A percentile compares a stretch with the other conserved stretches of the same genome.
These are phyloP conservation scores for Eospalax fontanierii DNA, from an alignment of 2,797 vertebrate species.

Conservation along the genomic window DNA sequence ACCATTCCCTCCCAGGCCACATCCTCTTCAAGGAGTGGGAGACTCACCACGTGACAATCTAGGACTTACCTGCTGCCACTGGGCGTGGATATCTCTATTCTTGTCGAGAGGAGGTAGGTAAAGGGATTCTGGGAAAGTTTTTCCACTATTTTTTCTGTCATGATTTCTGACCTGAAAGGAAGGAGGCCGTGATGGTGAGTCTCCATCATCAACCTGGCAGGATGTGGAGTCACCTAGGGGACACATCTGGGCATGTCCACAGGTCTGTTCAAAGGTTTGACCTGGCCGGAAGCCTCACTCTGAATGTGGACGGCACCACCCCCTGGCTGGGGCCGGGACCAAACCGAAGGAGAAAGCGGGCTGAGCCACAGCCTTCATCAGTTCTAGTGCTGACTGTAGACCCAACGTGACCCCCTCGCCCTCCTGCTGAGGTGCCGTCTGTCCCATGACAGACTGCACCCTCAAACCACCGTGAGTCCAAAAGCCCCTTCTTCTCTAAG, in stretches of 20 bases:
- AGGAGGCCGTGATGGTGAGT: background rate
- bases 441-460: no score
- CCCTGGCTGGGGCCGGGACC: no score
- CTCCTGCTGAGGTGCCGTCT: no score
- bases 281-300: no score
- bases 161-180: conserved; percentile 67
- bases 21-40: background rate
- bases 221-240: background rate
- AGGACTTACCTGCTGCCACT: conserved; percentile 45
- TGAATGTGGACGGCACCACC: no score
- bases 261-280: background rate
- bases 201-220: background rate
- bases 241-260: background rate
- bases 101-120: conserved; percentile 57
- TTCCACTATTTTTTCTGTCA: conserved; percentile 52
- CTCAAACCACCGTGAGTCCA: no score
- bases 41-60: background rate
- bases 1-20: background rate
- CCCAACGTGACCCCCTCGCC: no score
- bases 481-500: no score
- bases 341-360: no score
- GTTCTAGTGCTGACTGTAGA: no score
- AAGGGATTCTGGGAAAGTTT: conserved; percentile 37
- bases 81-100: background rate
- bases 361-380: no score